Evolutionary conservation across 2,888 invertebrate species (phyloP), one percentile per base, ranked within the genome.

Genomic region (Drosophila atripex): DNA sequence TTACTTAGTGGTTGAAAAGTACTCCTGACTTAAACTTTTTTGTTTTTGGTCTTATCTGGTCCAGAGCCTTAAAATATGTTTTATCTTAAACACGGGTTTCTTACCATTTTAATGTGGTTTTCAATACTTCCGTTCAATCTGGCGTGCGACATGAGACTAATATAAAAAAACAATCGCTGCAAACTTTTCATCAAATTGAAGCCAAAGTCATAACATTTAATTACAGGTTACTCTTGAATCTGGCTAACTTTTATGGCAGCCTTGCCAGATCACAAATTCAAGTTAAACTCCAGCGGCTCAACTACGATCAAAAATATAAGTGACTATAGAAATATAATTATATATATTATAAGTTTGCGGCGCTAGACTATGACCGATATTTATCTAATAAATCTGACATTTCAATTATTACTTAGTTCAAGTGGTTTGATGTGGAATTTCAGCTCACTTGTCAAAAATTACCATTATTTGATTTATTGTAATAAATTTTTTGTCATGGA

Each of bases 141-240:
- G 47, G 55, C 52, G 32, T 61, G n/a, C 46, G 21, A 39, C 53
- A 59, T 43, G 55, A 51, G 52, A 80, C 66, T 85, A 58, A 74
- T 49, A 51, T 38, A 14, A 41, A 14, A 14, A 14, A 14, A 14
- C 18, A 49, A 53, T 12, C 21, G 18, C 16, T 21, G 11, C 41
- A 61, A 38, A 51, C n/a, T 51, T 45, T 9, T 51, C 28, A 50
- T 63, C 21, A 66, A 57, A 41, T 57, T 50, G 28, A 47, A 35
- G 38, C 18, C n/a, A 32, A 18, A 11, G 35, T 16, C 47, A 63
- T 6, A 35, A 18, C 4, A 28, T 64, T 23, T 46, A 51, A 66
- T 65, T 38, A 52, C 28, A 45, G 35, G 43, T 35, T 64, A 28
- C 6, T 65, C 45, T 46, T 51, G 63, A 66, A n/a, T 3, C 12